Evolutionary conservation across 1,140 invertebrate species (phyloP), one percentile per base, ranked within the genome.

Genomic region (Eciton burchellii): DNA sequence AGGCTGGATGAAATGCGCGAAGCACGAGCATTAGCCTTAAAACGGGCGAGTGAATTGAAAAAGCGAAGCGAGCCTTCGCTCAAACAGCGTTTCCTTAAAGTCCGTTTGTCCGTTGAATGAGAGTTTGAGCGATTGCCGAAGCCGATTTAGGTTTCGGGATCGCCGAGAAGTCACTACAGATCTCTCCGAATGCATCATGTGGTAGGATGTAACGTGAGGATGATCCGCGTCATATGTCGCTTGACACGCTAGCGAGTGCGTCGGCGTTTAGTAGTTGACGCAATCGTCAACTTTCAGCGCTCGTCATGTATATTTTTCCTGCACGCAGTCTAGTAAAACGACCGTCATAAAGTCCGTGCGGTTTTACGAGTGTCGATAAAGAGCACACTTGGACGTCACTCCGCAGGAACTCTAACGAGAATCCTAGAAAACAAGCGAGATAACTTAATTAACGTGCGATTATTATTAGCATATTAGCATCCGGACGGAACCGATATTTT

Each of bases 31-130:
- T n/a, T 1, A 11, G 19, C 35, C 35, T 35, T 9, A 26, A 11
- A 47, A 56, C 5, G 29, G 21, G 43, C 66, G 66, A 14, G 47
- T 41, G 54, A 45, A 26, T 35, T 9, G 43, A 74, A 54, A 35
- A 47, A 60, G 41, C 29, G 12, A 63, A 59, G 45, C n/a, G n/a
- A n/a, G 63, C n/a, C 47, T 70, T 74, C 12, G 60, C 41, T 41
- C 68, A 84, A 83, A 84, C 56, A 60, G 54, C 41, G 26, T 29
- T 85, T 86, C 84, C 43, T 54, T 56, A 77, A 86, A 86, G 54
- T 47, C 71, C 68, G 85, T 54, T 86, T 86, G 70, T 71, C 49
- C 59, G 43, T n/a, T n/a, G n/a, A n/a, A n/a, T n/a, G n/a, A 60
- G 45, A 14, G 49, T 56, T 11, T 41, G 45, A 65, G 24, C 9